Evolutionary conservation across 1,140 invertebrate genomes (phyloP).

Genomic region (Phymastichus coffea): DNA sequence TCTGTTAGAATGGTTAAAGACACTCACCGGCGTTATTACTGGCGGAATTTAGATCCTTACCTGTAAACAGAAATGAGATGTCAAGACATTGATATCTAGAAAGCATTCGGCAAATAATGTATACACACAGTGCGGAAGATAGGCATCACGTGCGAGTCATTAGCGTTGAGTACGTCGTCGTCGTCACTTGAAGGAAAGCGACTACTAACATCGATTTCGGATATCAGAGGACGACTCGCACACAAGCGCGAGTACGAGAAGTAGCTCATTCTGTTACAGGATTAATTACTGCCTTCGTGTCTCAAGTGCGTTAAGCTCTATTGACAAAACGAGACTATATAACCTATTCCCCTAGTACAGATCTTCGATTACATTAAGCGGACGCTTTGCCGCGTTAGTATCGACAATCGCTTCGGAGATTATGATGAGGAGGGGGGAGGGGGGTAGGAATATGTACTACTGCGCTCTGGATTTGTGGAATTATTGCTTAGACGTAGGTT

Average conservation of each 20-base stretch:
- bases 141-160: not conserved
- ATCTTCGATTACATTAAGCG: conserved; percentile 20
- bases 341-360: too few species aligned
- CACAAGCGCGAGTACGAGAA: not conserved
- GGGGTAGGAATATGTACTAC: not conserved
- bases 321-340: conserved; percentile 7
- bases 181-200: too few species aligned
- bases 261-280: too few species aligned
- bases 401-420: too few species aligned
- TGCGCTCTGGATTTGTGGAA: too few species aligned
- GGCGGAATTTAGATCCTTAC: conserved; percentile 56
- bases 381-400: too few species aligned
- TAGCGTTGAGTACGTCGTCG: not conserved
- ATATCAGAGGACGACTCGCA: conserved; percentile 4
- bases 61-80: conserved; percentile 45
- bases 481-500: too few species aligned
- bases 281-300: conserved; percentile 21
- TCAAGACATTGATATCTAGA: not conserved
- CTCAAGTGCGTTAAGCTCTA: not conserved
- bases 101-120: not conserved
- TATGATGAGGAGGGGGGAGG: too few species aligned
- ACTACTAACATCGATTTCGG: conserved; percentile 30
- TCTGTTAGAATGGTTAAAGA: conserved; percentile 45
- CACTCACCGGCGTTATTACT: conserved; percentile 56
- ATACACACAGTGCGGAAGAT: not conserved